These are phyloP conservation scores for Tuberolachnus salignus DNA, from an alignment of 2,888 invertebrate species.

Conservation along the genomic window DNA sequence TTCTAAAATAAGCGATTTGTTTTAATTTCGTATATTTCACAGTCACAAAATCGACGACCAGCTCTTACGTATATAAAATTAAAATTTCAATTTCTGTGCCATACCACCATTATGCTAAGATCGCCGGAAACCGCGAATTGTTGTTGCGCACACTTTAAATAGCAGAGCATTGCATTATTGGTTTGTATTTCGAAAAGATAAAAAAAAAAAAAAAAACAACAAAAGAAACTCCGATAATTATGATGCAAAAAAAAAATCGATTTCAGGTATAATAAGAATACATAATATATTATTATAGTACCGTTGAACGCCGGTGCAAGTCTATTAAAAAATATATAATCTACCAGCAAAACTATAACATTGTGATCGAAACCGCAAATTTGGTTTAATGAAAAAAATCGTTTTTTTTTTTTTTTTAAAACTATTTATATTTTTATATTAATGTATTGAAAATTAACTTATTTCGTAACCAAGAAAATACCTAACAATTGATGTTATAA, in stretches of 20 bases:
- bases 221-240: not conserved
- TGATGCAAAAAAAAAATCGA: not conserved
- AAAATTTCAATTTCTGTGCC: no score
- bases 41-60: not conserved
- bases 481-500: no score
- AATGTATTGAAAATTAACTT: no score
- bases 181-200: not conserved
- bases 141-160: slow-evolving; percentile 16
- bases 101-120: not conserved
- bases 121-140: slow-evolving; percentile 28
- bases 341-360: not conserved
- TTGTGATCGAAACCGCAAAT: not conserved
- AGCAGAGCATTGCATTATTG: not conserved
- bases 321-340: not conserved
- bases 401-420: not conserved
- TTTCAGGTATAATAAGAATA: not conserved
- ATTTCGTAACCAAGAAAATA: no score
- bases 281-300: not conserved
- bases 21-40: no score
- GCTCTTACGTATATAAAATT: no score
- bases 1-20: no score
- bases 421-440: no score
- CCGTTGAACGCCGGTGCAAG: not conserved
- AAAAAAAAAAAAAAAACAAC: not conserved
- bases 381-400: not conserved